phyloP scores from a whole-genome alignment of 1,140 invertebrate genomes.

The Pogonus chalceus region DNA sequence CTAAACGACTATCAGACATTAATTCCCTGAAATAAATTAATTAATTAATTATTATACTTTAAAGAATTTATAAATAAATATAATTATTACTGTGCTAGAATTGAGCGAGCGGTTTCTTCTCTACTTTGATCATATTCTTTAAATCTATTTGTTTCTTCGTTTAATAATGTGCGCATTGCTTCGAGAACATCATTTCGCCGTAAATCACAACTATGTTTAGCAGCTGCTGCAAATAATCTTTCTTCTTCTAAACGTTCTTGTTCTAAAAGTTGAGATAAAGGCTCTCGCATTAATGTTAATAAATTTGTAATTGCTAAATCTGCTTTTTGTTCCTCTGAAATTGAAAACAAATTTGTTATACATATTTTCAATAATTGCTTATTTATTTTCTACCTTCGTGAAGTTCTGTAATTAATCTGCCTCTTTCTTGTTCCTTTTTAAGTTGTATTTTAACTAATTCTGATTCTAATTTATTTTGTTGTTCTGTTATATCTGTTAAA shows the following conservation, averaged over 20 bases:
- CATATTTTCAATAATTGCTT: conserved; percentile 12
- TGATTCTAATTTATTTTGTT: conserved; percentile 51
- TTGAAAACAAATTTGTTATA: conserved; percentile 10
- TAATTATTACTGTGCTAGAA: conserved; percentile 28
- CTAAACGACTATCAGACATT: conserved; percentile 46
- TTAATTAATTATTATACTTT: background rate
- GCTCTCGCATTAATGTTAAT: conserved; percentile 45
- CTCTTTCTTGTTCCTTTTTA: conserved; percentile 49
- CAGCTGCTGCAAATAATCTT: conserved; percentile 23
- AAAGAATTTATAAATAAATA: background rate
- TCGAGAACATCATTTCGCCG: conserved; percentile 43
- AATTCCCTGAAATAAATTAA: conserved; percentile 40
- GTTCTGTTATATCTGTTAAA: conserved; percentile 46
- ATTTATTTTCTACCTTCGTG: conserved; percentile 31
- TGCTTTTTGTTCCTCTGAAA: conserved; percentile 50
- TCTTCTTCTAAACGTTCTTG: conserved; percentile 54
- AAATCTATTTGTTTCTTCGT: conserved; percentile 43
- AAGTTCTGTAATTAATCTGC: conserved; percentile 45
- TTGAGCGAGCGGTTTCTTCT: conserved; percentile 24
- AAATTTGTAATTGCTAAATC: conserved; percentile 54
- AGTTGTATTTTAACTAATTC: conserved; percentile 56
- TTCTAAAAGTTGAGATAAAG: conserved; percentile 48
- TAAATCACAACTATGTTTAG: conserved; percentile 25
- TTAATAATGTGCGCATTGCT: conserved; percentile 54
- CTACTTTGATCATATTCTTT: conserved; percentile 25